Percentiles rank a stretch among this genome's conserved stretches.
These are phyloP conservation scores for Homarus gammarus DNA, from an alignment of 2,888 invertebrate species.

Conservation along the genomic window DNA sequence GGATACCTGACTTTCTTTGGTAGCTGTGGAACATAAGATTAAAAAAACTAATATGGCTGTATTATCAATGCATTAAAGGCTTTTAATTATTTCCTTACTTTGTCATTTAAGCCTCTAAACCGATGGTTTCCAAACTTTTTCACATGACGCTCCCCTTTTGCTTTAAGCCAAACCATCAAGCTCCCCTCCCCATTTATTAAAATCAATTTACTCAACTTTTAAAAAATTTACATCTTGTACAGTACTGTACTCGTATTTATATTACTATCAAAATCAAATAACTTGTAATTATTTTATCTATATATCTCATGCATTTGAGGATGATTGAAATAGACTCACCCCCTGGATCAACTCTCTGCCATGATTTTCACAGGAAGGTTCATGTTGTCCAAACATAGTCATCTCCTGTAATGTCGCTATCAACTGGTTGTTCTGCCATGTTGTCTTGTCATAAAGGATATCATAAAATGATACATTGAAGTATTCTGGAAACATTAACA, in stretches of 20 bases:
- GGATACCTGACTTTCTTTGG: conserved; percentile 58
- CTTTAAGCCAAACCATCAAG: no score
- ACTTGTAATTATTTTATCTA: no score
- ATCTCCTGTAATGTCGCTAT: conserved; percentile 55
- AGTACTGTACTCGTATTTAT: no score
- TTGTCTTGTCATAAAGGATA: conserved; percentile 54
- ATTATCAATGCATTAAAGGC: not conserved
- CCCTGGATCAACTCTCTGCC: conserved; percentile 29
- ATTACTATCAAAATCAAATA: no score
- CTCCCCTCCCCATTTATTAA: no score
- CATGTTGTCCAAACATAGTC: conserved; percentile 59
- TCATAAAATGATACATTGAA: conserved; percentile 57
- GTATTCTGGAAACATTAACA: conserved; percentile 48
- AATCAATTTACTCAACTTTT: no score
- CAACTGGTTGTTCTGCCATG: conserved; percentile 53
- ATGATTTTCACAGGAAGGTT: conserved; percentile 59
- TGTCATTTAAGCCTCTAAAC: no score
- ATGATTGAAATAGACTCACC: conserved; percentile 39
- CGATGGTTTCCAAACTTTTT: no score
- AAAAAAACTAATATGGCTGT: not conserved
- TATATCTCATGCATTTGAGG: no score
- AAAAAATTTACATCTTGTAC: no score
- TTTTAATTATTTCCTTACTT: no score
- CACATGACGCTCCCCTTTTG: no score
- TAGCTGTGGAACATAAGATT: conserved; percentile 23